phyloP scores from a whole-genome alignment of 2,797 vertebrate genomes.

The Uromys caudimaculatus region DNA sequence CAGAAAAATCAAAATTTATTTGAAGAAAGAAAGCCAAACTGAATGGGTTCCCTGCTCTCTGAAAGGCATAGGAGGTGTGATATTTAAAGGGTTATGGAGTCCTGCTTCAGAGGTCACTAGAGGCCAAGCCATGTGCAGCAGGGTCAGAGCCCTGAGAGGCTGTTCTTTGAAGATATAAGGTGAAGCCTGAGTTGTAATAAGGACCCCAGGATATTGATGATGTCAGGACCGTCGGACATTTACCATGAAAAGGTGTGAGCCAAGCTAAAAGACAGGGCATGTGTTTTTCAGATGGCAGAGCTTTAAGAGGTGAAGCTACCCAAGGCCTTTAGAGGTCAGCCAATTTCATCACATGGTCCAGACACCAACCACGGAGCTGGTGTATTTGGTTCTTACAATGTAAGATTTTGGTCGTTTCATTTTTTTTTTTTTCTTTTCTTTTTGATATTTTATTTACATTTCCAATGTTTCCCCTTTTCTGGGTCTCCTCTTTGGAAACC shows the following conservation, averaged over 20 bases:
- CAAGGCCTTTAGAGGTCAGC: fast-evolving
- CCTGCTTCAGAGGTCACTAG: neutral
- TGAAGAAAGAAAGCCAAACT: neutral
- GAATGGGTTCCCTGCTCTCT: neutral
- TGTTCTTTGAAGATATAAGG: neutral
- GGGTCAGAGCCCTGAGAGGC: neutral
- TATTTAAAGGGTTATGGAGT: neutral
- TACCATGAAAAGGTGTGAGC: neutral
- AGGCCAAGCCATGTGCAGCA: neutral
- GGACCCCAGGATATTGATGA: neutral
- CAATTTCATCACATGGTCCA: neutral
- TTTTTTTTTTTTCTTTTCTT: too few species aligned
- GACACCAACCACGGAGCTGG: neutral
- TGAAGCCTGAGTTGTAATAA: neutral
- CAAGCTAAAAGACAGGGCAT: neutral
- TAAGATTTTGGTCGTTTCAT: neutral
- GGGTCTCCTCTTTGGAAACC: too few species aligned
- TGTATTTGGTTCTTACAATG: neutral
- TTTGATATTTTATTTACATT: too few species aligned
- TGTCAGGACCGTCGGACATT: neutral
- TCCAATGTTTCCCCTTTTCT: too few species aligned
- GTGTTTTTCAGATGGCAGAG: neutral
- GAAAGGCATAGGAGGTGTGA: neutral
- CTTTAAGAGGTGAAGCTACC: neutral
- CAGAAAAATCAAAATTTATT: neutral